phyloP scores from a whole-genome alignment of 2,888 invertebrate species.

The Buathra laborator region DNA sequence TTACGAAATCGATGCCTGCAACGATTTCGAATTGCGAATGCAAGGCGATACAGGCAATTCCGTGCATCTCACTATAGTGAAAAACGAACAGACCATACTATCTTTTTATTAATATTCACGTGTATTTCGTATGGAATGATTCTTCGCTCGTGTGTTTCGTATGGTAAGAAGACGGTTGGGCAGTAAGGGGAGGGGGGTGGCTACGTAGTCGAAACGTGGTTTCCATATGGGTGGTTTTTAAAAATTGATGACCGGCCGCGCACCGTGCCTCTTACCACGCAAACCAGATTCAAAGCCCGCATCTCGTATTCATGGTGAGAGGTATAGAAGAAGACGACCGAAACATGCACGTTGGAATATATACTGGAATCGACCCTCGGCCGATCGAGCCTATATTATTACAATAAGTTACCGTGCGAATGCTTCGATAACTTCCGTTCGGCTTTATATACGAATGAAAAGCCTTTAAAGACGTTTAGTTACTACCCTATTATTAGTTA shows the following conservation, averaged over 20 bases:
- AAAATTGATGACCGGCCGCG: conserved; percentile 82
- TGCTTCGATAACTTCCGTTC: background rate
- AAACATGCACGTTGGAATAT: conserved; percentile 67
- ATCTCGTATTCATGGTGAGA: conserved; percentile 84
- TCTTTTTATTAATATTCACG: conserved; percentile 69
- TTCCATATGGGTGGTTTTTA: conserved; percentile 83
- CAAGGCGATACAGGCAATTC: conserved; percentile 16
- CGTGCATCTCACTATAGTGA: conserved; percentile 35
- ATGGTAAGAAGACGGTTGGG: conserved; percentile 38
- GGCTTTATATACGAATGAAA: background rate
- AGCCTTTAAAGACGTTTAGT: background rate
- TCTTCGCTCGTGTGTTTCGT: conserved; percentile 47
- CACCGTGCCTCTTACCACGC: conserved; percentile 76
- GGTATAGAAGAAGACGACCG: conserved; percentile 72
- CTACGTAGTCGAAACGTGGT: conserved; percentile 78
- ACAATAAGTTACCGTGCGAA: conserved; percentile 71
- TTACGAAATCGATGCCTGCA: background rate
- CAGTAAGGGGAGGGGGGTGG: conserved; percentile 23
- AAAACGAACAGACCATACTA: conserved; percentile 53
- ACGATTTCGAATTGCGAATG: conserved; percentile 25
- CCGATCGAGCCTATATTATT: conserved; percentile 69
- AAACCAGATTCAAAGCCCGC: conserved; percentile 84
- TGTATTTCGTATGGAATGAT: conserved; percentile 59
- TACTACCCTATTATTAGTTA: too few species aligned
- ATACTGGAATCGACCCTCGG: conserved; percentile 30